Conservation (phyloP, 1,140 invertebrate genomes). For the Solen grandis region DNA sequence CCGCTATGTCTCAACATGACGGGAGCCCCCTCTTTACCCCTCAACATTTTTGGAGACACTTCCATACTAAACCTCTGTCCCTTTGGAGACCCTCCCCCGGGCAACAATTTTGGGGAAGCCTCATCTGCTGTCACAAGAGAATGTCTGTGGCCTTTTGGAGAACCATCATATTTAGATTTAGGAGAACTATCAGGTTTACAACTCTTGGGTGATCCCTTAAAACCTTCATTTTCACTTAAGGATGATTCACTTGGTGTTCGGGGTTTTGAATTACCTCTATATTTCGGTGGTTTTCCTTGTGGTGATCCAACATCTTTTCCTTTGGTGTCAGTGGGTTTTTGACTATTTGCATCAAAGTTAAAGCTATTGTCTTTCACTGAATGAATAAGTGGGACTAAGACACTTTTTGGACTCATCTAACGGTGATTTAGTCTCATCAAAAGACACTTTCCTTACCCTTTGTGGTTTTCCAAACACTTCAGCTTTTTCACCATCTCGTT, state of each 20-base stretch:
- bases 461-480: not conserved
- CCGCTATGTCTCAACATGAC: slow-evolving; percentile 19
- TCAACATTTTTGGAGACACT: slow-evolving; percentile 57
- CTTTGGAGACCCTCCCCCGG: slow-evolving; percentile 37
- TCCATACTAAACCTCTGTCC: slow-evolving; percentile 49
- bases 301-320: slow-evolving; percentile 26
- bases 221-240: slow-evolving; percentile 67
- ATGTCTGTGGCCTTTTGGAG: slow-evolving; percentile 45
- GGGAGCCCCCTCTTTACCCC: slow-evolving; percentile 20
- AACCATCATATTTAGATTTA: slow-evolving; percentile 52
- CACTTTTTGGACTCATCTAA: not conserved
- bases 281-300: slow-evolving; percentile 67
- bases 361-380: not conserved
- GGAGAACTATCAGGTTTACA: slow-evolving; percentile 47
- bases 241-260: slow-evolving; percentile 76
- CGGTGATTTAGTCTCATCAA: not conserved
- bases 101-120: slow-evolving; percentile 40
- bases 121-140: slow-evolving; percentile 20
- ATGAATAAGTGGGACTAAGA: not conserved
- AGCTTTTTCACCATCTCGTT: slow-evolving; percentile 11
- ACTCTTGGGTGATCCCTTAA: slow-evolving; percentile 17
- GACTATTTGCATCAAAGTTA: not conserved
- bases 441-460: slow-evolving; percentile 4
- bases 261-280: slow-evolving; percentile 62
- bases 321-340: slow-evolving; percentile 15